These are phyloP conservation scores for Uloborus diversus DNA, from an alignment of 1,140 invertebrate genomes.

Conservation along the genomic window DNA sequence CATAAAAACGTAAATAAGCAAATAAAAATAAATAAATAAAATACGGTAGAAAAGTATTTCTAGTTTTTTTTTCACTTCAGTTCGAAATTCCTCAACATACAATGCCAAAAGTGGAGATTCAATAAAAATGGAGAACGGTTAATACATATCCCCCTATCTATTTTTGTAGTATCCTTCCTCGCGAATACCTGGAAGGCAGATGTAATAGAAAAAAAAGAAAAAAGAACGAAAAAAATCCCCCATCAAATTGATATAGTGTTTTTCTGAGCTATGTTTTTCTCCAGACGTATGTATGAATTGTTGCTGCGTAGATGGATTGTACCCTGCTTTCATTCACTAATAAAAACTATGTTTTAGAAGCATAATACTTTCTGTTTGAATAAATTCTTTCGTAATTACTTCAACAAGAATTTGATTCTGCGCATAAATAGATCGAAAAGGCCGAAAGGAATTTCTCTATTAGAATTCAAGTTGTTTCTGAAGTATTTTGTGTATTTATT, in stretches of 20 bases:
- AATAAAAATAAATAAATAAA: constrained; percentile 33
- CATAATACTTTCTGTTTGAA: too few relatives aligned
- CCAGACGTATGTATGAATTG: too few relatives aligned
- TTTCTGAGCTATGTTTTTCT: background rate
- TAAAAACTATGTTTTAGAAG: too few relatives aligned
- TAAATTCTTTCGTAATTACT: too few relatives aligned
- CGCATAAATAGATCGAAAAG: too few relatives aligned
- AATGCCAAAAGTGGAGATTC: constrained; percentile 46
- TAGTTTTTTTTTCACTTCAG: background rate
- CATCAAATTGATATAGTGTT: constrained; percentile 12
- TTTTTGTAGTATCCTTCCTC: constrained; percentile 20
- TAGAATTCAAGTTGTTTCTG: too few relatives aligned
- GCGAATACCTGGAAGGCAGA: background rate
- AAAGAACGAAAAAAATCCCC: too few relatives aligned
- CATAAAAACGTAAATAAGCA: constrained; percentile 35
- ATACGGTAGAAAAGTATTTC: constrained; percentile 1
- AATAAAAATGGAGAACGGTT: constrained; percentile 48
- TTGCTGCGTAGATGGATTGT: too few relatives aligned
- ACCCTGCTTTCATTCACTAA: too few relatives aligned
- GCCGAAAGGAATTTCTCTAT: too few relatives aligned
- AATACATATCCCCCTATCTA: constrained; percentile 46
- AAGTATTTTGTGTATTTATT: too few relatives aligned
- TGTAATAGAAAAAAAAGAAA: constrained; percentile 21
- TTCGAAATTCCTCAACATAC: constrained; percentile 1
- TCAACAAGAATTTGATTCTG: too few relatives aligned